These are phyloP conservation scores for Cossypha heuglini DNA, from an alignment of 2,797 vertebrate species.

Conservation along the genomic window DNA sequence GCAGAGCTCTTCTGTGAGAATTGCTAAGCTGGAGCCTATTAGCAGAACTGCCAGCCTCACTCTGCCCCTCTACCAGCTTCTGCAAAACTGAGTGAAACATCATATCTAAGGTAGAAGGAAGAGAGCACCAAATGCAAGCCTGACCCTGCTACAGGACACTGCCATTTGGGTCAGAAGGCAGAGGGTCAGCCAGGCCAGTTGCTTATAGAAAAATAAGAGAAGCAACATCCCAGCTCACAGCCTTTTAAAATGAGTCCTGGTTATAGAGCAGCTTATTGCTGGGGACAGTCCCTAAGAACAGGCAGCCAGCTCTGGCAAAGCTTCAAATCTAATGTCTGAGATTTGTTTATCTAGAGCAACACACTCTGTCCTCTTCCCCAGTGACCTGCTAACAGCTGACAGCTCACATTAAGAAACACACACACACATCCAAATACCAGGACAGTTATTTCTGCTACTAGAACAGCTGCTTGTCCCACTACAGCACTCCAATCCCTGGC, in stretches of 20 bases:
- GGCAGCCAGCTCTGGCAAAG: not conserved
- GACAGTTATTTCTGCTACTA: slow-evolving; percentile 39
- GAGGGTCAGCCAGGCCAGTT: not conserved
- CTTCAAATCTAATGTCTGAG: not conserved
- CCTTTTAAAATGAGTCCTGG: not conserved
- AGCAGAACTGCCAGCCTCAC: not conserved
- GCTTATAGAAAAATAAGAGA: not conserved
- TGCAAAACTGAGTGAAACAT: not conserved
- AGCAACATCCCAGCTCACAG: not conserved
- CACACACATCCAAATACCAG: not conserved
- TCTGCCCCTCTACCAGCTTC: not conserved
- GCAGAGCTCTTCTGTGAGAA: not conserved
- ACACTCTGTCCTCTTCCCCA: not conserved
- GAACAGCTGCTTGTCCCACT: slow-evolving; percentile 33
- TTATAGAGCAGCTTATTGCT: not conserved
- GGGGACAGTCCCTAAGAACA: not conserved
- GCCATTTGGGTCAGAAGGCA: not conserved
- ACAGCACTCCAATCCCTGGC: slow-evolving; percentile 17
- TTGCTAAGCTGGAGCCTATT: not conserved
- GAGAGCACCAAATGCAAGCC: not conserved
- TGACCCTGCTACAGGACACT: not conserved
- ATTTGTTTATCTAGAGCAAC: not conserved
- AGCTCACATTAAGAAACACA: not conserved
- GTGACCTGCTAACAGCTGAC: slow-evolving; percentile 37
- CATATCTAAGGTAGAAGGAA: not conserved